These are phyloP conservation scores for Oxyteleia sp. DNA, from an alignment of 2,888 invertebrate species.

Conservation along the genomic window DNA sequence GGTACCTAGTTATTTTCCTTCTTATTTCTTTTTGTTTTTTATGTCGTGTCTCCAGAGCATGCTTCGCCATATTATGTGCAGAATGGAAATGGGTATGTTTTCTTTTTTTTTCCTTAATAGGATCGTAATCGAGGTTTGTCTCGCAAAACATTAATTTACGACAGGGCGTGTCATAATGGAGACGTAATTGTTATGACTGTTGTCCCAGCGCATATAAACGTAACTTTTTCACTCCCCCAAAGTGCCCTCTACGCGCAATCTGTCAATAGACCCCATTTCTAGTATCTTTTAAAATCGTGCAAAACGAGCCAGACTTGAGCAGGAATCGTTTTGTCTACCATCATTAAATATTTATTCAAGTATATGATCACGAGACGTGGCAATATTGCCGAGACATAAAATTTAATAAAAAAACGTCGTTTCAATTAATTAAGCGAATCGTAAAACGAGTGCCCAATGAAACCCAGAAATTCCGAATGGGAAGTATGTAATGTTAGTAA, in stretches of 20 bases:
- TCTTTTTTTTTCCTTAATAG: not conserved
- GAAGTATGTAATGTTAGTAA: too few relatives aligned
- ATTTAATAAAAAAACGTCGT: conserved; percentile 6
- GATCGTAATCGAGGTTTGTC: conserved; percentile 5
- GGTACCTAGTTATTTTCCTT: too few relatives aligned
- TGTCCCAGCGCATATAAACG: conserved; percentile 15
- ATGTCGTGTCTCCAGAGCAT: too few relatives aligned
- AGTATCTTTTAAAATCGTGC: conserved; percentile 6
- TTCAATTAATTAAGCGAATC: not conserved
- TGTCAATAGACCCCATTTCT: conserved; percentile 21
- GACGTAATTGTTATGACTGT: conserved; percentile 24
- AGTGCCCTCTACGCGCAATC: not conserved
- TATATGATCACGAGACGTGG: conserved; percentile 8
- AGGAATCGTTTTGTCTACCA: conserved; percentile 7
- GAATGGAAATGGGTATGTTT: not conserved
- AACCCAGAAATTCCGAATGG: not conserved
- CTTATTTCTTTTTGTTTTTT: too few relatives aligned
- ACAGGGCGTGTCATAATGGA: conserved; percentile 12
- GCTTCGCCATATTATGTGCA: too few relatives aligned
- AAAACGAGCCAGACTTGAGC: conserved; percentile 11
- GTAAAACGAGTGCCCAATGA: not conserved
- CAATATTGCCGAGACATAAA: not conserved
- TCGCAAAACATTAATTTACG: conserved; percentile 14
- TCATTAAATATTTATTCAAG: conserved; percentile 11
- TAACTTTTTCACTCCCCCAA: conserved; percentile 8